These are phyloP conservation scores for Himalopsyche kuldschensis DNA, from an alignment of 2,888 invertebrate species.

Conservation along the genomic window DNA sequence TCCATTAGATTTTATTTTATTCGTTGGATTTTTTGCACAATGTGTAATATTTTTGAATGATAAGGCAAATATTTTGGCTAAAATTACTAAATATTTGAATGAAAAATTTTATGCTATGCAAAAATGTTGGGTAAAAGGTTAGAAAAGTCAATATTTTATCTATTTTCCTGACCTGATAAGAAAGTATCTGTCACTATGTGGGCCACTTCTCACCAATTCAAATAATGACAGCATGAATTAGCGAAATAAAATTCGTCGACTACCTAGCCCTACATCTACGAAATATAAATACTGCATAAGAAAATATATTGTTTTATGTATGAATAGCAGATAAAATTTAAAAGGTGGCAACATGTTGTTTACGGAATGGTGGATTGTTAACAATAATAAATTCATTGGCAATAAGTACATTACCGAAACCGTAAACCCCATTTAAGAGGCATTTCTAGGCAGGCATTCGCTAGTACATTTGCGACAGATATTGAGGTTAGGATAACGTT, in stretches of 20 bases:
- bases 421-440: not conserved
- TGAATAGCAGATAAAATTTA: not conserved
- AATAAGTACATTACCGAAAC: not conserved
- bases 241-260: not conserved
- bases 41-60: too few relatives aligned
- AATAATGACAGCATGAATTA: not conserved
- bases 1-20: too few relatives aligned
- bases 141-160: too few relatives aligned
- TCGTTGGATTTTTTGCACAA: too few relatives aligned
- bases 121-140: too few relatives aligned
- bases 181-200: too few relatives aligned
- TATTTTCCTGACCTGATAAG: too few relatives aligned
- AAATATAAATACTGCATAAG: not conserved
- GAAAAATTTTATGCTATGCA: too few relatives aligned
- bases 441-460: not conserved
- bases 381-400: not conserved
- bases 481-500: slow-evolving; percentile 17
- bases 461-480: not conserved
- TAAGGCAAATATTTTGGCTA: too few relatives aligned
- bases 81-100: too few relatives aligned
- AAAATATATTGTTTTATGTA: not conserved
- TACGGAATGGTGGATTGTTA: not conserved
- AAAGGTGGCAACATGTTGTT: not conserved
- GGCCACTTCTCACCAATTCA: not conserved
- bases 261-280: not conserved